phyloP scores from a whole-genome alignment of 2,113 vertebrate species.

The Cyanoramphus novaezelandiae region DNA sequence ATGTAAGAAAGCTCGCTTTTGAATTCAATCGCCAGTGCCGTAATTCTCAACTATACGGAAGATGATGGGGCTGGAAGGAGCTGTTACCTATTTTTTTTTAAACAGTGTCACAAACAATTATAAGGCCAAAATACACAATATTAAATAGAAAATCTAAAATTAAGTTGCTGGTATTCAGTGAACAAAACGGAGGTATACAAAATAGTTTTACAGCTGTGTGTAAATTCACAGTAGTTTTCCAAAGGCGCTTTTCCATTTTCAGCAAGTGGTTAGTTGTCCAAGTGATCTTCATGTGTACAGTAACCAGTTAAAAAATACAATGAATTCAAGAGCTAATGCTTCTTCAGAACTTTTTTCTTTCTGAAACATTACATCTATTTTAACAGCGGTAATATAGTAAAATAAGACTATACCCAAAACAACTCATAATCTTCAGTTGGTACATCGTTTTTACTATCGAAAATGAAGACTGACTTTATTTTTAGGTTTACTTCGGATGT shows the following conservation, averaged over 20 bases:
- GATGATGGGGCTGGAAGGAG: neutral
- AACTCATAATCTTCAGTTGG: neutral
- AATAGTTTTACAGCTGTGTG: neutral
- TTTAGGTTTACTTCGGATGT: neutral
- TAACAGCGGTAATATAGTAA: neutral
- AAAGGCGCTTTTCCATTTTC: constrained; percentile 32
- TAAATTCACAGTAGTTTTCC: neutral
- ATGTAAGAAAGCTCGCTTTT: neutral
- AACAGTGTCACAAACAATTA: neutral
- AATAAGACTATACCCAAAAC: neutral
- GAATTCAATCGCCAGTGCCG: neutral
- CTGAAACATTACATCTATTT: neutral
- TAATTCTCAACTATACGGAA: neutral
- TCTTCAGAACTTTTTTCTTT: neutral
- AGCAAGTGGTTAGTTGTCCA: neutral
- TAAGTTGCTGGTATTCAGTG: neutral
- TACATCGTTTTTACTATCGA: neutral
- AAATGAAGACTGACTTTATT: neutral
- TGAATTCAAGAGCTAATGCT: neutral
- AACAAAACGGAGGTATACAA: constrained; percentile 21
- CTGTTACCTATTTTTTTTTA: neutral
- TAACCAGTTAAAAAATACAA: neutral
- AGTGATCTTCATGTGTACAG: neutral
- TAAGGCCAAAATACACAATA: constrained; percentile 22
- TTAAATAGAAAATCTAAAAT: constrained; percentile 37